Base-by-base conservation (phyloP, 2,113 vertebrate genomes). In the Scartelaos histophorus region DNA sequence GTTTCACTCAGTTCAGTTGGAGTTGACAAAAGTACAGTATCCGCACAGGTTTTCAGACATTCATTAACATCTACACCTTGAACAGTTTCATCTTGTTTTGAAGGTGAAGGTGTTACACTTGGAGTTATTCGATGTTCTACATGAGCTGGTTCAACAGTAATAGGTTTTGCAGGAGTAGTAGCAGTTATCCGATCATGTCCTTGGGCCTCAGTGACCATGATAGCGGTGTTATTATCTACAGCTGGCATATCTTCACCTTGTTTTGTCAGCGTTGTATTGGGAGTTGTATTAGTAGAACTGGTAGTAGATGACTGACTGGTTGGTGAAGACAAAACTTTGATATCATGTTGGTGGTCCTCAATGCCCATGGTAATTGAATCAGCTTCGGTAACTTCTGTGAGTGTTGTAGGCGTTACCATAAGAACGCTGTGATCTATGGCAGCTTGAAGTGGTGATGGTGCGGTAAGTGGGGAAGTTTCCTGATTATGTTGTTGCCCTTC, bases 401-500 rank as follows among this genome's bases (percentile, higher is more conserved):
- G 25, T 34, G 34, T 61, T 61, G 15, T 17, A 34, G 58, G 58
- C 2, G 25, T 61, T 61, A 34, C 24, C 25, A 9, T 61, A 61
- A 25, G 25, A 9, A 34, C 13, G 7, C 5, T 1, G 10, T 64
- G 16, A n/a, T 64, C 61, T 13, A 35, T 64, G 34, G 10, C 61
- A 70, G 56, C 47, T 25, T 69, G 47, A 74, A 38, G 11, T 46
- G 61, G 7, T 71, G 72, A 43, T 45, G 47, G 11, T 13, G 16
- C 2, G 38, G 35, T 0, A 13, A 43, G 3, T 46, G 5, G 12
- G 7, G 16, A 13, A 10, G 17, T 35, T 16, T 5, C 5, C 2
- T 45, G 4, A 1, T 0, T 0, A 5, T 69, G 38, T 2, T 54
- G 49, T 53, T 24, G 43, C 34, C 53, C 61, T 35, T 69, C 19